phyloP scores from a whole-genome alignment of 2,888 invertebrate genomes.

The Amphipyra berbera region DNA sequence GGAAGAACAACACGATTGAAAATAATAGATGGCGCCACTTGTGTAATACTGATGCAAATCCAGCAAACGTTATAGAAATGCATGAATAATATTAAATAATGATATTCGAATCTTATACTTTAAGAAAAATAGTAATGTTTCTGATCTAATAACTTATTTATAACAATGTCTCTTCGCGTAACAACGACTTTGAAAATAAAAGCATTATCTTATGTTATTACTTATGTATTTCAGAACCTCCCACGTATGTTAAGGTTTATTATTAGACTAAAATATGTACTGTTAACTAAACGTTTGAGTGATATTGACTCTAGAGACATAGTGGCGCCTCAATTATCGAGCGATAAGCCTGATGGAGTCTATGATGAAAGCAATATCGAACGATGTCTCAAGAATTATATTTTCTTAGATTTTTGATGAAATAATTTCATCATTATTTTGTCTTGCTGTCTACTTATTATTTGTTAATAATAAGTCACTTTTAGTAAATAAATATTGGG shows the following conservation, averaged over 20 bases:
- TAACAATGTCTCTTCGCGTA: too few relatives aligned
- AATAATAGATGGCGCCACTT: background rate
- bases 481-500: too few relatives aligned
- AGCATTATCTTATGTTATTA: too few relatives aligned
- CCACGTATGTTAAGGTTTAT: slow-evolving; percentile 3
- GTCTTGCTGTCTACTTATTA: too few relatives aligned
- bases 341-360: slow-evolving; percentile 3
- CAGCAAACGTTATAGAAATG: background rate
- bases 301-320: slow-evolving; percentile 25
- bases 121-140: too few relatives aligned
- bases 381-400: slow-evolving; percentile 3
- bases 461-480: too few relatives aligned
- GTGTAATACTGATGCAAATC: background rate
- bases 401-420: background rate
- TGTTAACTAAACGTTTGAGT: slow-evolving; percentile 33
- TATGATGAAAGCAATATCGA: background rate
- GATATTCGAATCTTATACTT: too few relatives aligned
- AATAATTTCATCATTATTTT: too few relatives aligned
- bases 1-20: background rate
- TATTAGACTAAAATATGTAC: slow-evolving; percentile 3
- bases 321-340: slow-evolving; percentile 7
- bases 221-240: too few relatives aligned
- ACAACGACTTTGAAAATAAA: background rate
- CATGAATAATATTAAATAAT: background rate
- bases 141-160: too few relatives aligned